Evolutionary conservation across 37 sponge, comb jelly and placozoan genomes (phyloP), one percentile per base, ranked within the genome.

Genomic region (Cliona cf. orientalis): DNA sequence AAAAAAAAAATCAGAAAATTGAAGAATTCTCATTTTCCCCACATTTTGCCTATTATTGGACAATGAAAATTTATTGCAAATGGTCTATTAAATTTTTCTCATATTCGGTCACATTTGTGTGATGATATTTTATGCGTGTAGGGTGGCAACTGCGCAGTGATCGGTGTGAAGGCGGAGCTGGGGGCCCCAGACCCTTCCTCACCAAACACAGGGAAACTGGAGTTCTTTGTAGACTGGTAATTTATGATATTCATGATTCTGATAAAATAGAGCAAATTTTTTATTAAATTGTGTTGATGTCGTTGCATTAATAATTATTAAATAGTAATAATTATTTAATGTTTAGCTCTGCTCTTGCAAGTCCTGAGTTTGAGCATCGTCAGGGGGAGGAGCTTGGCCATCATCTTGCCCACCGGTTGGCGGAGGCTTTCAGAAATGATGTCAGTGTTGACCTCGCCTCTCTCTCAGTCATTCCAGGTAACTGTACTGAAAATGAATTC

Each of bases 221-320:
- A 96, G 62, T 96, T 96, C 66, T 87, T 75, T 78, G 94, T 96
- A 11, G 96, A 96, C 42, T 96, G 96, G 96, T 96, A 46, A 37
- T 89, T 71, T 37, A 9, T 37, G 34, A 73, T 32, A 36, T 23
- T 29, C 11, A 63, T 63, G 7, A 63, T 70, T 70, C 7, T 7
- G 72, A 11, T 41, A 34, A 9, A 55, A 49, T 19, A 9, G 7
- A 19, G 26, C 31, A 26, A n/a, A 42, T 26, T 70, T 21, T 17
- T 70, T 23, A 21, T 70, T 11, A 43, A 45, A 42, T 26, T 42
- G 70, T 21, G 44, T 69, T 4, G 53, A 49, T 19, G 14, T 19
- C 53, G 14, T 49, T 49, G 14, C 53, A 49, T 14, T 19, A 46
- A 22, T 74, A n/a, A 31, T 39, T 21, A 42, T 64, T 29, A 29